Base-by-base conservation (phyloP, 2,113 vertebrate genomes). In the Falco punctatus region DNA sequence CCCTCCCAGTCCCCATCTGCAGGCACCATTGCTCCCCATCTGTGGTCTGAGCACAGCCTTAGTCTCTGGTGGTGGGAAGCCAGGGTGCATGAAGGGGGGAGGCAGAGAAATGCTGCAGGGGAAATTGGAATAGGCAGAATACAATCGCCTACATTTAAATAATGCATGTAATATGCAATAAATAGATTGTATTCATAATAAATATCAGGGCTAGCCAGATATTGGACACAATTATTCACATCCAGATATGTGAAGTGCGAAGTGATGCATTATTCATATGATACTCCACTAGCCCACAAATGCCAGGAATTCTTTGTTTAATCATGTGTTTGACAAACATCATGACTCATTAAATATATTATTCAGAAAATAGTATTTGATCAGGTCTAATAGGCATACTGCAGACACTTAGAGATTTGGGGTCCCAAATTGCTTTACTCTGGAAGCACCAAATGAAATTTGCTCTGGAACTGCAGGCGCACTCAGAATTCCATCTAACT, bases 261-360 rank as follows among this genome's bases (percentile, higher is more conserved):
- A 90, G 30, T 22, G 49, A 91, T 96, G 90, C 85, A 94, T 97
- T 96, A 96, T 97, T 96, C 95, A 96, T 94, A 19, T 67, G 23
- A 24, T 52, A 4, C 82, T 93, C 90, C 93, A 94, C 88, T n/a
- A 88, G 90, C 91, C 81, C 92, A 66, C 27, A 9, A 65, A 90
- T 79, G 96, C 90, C 96, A 95, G 94, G 91, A 84, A 94, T 96
- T 95, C 95, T 96, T 93, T 97, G 92, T 96, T 96, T 96, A 96
- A 96, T 95, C 95, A 94, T 96, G 94, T 96, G 91, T 96, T 97
- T 96, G 94, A 96, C 96, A 96, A 96, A 94, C 94, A 96, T 61
- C 86, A 65, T 95, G 94, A 95, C 83, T 96, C 96, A 94, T 92
- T 92, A 93, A 86, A 92, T 78, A 51, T 22, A 74, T 92, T 92